Evolutionary conservation across 2,888 invertebrate species (phyloP).

Genomic region (Mesorhabditis sp.): DNA sequence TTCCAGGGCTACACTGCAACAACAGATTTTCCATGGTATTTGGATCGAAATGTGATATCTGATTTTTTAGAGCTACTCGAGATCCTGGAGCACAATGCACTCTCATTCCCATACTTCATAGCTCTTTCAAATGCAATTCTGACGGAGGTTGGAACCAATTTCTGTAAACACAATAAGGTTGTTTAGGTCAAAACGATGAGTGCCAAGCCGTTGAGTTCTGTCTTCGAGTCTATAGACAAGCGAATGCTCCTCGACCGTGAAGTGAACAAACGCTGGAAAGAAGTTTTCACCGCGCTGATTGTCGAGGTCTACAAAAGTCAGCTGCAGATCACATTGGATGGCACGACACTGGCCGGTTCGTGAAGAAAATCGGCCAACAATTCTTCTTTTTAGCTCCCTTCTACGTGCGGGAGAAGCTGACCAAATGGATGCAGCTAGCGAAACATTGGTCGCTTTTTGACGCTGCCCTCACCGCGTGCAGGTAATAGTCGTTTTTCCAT

Average conservation of each 20-base stretch:
- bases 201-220: background rate
- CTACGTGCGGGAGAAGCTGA: too few relatives aligned
- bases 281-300: background rate
- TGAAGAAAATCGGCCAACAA: too few relatives aligned
- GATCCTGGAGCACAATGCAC: background rate
- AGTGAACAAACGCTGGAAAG: conserved; percentile 1
- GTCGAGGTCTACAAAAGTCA: background rate
- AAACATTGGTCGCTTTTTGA: too few relatives aligned
- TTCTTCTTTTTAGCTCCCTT: too few relatives aligned
- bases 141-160: background rate
- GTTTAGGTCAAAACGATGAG: background rate
- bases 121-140: background rate
- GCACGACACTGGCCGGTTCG: too few relatives aligned
- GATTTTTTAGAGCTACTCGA: background rate
- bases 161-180: background rate
- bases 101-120: background rate
- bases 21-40: background rate
- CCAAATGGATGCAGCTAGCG: too few relatives aligned
- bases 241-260: background rate
- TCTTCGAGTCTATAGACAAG: background rate
- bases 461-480: too few relatives aligned
- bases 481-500: too few relatives aligned
- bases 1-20: background rate
- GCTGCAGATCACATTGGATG: too few relatives aligned
- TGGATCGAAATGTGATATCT: background rate